Conservation (phyloP, 1,140 invertebrate genomes). For the Drosophila pandora region DNA sequence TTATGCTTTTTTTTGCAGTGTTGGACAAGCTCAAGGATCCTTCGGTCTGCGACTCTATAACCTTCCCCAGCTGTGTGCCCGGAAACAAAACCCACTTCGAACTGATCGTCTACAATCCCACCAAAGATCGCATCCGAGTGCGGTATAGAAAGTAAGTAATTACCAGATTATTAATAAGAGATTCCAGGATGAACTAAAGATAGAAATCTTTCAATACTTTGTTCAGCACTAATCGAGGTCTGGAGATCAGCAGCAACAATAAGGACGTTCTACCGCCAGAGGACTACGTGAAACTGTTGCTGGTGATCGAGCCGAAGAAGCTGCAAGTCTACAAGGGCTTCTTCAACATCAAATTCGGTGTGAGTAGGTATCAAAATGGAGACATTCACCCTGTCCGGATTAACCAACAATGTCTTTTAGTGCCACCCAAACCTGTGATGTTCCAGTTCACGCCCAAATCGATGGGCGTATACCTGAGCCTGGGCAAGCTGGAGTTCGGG, state of each 20-base stretch:
- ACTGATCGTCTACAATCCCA: constrained; percentile 65
- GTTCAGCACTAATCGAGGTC: constrained; percentile 45
- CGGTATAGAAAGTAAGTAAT: constrained; percentile 47
- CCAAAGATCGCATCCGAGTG: constrained; percentile 25
- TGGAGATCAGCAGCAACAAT: constrained; percentile 26
- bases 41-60: constrained; percentile 32
- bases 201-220: not conserved
- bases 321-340: constrained; percentile 58
- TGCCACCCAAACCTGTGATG: constrained; percentile 36
- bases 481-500: constrained; percentile 33
- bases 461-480: constrained; percentile 43
- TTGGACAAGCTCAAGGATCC: constrained; percentile 8
- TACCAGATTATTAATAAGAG: too few relatives aligned
- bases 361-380: constrained; percentile 30
- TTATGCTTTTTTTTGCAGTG: constrained; percentile 19
- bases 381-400: not conserved
- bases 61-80: constrained; percentile 52
- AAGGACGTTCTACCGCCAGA: constrained; percentile 7
- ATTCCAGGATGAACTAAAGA: too few relatives aligned
- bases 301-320: constrained; percentile 38
- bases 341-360: constrained; percentile 62
- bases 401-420: constrained; percentile 12
- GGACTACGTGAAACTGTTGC: constrained; percentile 44
- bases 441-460: constrained; percentile 58
- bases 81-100: constrained; percentile 54